Evolutionary conservation across 2,113 vertebrate genomes (phyloP).

Genomic region (Pungitius pungitius): DNA sequence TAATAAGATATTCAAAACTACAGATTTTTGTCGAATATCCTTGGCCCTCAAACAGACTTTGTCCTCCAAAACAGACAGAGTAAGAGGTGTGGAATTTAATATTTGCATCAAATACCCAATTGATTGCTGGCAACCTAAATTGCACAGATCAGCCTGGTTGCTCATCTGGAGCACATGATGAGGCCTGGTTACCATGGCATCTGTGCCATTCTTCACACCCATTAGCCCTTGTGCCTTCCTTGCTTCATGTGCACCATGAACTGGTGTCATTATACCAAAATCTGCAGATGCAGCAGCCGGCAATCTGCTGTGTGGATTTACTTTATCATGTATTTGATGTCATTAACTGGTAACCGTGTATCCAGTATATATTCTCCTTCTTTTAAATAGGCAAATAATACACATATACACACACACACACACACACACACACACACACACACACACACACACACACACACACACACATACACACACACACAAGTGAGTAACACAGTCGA

Average conservation of each 20-base stretch:
- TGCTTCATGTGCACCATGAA: constrained; percentile 41
- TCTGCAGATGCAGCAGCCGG: constrained; percentile 66
- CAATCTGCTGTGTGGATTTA: constrained; percentile 19
- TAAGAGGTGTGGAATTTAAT: constrained; percentile 26
- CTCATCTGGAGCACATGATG: constrained; percentile 45
- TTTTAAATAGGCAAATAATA: constrained; percentile 18
- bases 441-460: no score
- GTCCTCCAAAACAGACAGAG: constrained; percentile 6
- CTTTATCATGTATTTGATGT: constrained; percentile 7
- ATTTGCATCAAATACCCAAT: constrained; percentile 25
- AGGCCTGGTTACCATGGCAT: constrained; percentile 68
- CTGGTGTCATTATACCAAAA: constrained; percentile 52
- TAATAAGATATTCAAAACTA: background rate
- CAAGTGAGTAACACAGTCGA: constrained; percentile 21
- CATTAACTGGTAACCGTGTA: background rate
- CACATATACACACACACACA: constrained; percentile 14
- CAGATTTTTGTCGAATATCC: background rate
- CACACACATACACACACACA: constrained; percentile 4
- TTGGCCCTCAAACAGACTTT: background rate
- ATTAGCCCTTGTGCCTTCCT: constrained; percentile 49
- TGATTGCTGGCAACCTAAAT: constrained; percentile 30
- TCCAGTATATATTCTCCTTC: no score
- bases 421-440: no score
- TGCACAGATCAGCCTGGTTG: constrained; percentile 43
- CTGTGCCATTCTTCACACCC: constrained; percentile 57